A percentile compares a stretch with the other conserved stretches of the same genome.
phyloP scores from a whole-genome alignment of 2,888 invertebrate genomes.

The Athalia circularis region DNA sequence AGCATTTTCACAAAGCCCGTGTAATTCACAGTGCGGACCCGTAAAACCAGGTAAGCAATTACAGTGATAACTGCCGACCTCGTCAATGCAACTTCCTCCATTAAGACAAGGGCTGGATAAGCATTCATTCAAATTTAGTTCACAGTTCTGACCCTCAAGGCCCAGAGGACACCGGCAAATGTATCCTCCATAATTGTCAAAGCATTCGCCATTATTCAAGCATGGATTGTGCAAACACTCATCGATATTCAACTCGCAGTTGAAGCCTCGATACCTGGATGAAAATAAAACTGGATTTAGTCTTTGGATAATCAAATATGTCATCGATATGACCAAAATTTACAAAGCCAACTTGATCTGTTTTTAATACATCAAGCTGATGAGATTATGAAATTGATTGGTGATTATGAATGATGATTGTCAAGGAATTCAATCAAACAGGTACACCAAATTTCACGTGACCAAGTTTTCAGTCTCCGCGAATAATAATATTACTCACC shows the following conservation, averaged over 20 bases:
- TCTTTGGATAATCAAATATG: slow-evolving; percentile 11
- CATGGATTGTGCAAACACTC: slow-evolving; percentile 86
- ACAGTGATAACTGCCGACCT: slow-evolving; percentile 77
- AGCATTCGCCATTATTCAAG: slow-evolving; percentile 85
- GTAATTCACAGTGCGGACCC: slow-evolving; percentile 76
- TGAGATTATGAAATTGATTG: too few species aligned
- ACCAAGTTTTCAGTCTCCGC: neutral
- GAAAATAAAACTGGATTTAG: slow-evolving; percentile 26
- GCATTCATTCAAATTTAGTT: slow-evolving; percentile 79
- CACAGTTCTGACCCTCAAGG: slow-evolving; percentile 88
- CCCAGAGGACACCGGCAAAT: slow-evolving; percentile 86
- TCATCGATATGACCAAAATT: slow-evolving; percentile 20
- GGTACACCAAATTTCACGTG: too few species aligned
- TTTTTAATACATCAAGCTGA: too few species aligned
- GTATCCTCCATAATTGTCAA: slow-evolving; percentile 88
- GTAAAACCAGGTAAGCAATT: slow-evolving; percentile 76
- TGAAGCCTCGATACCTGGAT: slow-evolving; percentile 81
- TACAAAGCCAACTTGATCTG: too few species aligned
- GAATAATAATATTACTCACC: slow-evolving; percentile 67
- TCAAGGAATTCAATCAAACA: too few species aligned
- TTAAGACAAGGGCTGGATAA: slow-evolving; percentile 79
- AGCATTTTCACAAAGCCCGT: slow-evolving; percentile 75
- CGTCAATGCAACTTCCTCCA: slow-evolving; percentile 79
- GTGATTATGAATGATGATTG: too few species aligned
- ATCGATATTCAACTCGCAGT: slow-evolving; percentile 87